phyloP scores from a whole-genome alignment of 2,888 invertebrate species.

The Agonopterix subpropinquella region DNA sequence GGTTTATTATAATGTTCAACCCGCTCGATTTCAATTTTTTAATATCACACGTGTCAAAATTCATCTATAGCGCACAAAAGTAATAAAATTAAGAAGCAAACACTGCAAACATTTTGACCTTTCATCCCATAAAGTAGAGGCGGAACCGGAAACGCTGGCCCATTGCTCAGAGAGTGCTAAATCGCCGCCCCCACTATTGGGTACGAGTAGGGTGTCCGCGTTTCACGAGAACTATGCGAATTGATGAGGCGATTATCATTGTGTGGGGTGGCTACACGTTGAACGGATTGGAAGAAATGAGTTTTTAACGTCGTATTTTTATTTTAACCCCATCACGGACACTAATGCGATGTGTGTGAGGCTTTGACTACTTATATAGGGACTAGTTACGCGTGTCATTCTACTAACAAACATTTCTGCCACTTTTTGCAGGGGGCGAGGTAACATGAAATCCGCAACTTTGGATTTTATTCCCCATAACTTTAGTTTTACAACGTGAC shows the following conservation, averaged over 20 bases:
- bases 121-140: constrained; percentile 6
- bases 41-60: no score
- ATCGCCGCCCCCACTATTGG: constrained; percentile 44
- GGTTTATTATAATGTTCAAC: no score
- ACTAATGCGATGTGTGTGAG: no score
- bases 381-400: no score
- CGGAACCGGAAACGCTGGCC: constrained; percentile 41
- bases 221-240: constrained; percentile 34
- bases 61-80: neutral
- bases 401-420: no score
- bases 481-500: no score
- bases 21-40: no score
- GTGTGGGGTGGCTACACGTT: constrained; percentile 27
- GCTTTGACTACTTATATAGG: no score
- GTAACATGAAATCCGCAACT: no score
- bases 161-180: constrained; percentile 55
- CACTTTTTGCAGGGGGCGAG: no score
- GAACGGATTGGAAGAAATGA: no score
- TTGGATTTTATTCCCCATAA: no score
- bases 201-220: constrained; percentile 29
- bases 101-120: neutral
- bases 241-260: constrained; percentile 28
- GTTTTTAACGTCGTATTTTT: neutral
- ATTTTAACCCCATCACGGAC: neutral
- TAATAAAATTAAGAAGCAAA: neutral